A percentile compares a stretch with the other conserved stretches of the same genome.
Conservation (phyloP, 2,113 vertebrate genomes). For the Rhinichthys klamathensis region DNA sequence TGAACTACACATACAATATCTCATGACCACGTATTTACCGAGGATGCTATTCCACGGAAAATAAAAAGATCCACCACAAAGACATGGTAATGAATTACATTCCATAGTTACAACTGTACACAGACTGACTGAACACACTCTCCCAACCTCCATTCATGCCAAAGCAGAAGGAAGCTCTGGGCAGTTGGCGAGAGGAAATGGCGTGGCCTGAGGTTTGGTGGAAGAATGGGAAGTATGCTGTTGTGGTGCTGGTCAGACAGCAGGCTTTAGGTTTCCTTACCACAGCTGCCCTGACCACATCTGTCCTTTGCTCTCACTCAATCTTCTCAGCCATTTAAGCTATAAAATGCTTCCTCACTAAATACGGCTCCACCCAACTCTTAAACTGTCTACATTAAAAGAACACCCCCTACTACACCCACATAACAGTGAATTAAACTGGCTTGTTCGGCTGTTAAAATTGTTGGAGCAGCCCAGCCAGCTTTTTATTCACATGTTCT, state of each 20-base stretch:
- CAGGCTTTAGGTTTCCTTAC: conserved; percentile 72
- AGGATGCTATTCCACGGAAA: conserved; percentile 35
- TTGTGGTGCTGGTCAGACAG: conserved; percentile 73
- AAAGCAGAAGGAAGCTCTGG: conserved; percentile 43
- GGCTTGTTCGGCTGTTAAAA: conserved; percentile 52
- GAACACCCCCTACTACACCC: conserved; percentile 63
- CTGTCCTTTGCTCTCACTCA: conserved; percentile 60
- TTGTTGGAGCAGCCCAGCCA: conserved; percentile 45
- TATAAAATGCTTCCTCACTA: conserved; percentile 77
- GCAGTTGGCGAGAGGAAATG: conserved; percentile 72
- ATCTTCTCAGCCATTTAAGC: conserved; percentile 72
- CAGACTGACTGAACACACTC: conserved; percentile 49
- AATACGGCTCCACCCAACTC: conserved; percentile 77
- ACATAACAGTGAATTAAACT: conserved; percentile 62
- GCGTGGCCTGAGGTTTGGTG: conserved; percentile 75
- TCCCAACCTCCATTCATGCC: conserved; percentile 52
- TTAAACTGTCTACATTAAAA: conserved; percentile 76
- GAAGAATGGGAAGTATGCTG: conserved; percentile 80
- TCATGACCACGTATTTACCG: conserved; percentile 44
- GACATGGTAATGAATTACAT: conserved; percentile 57
- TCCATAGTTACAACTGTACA: conserved; percentile 57
- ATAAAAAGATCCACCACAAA: conserved; percentile 55
- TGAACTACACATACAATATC: background rate
- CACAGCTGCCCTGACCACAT: conserved; percentile 69
- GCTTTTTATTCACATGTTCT: conserved; percentile 59